Evolutionary conservation across 2,113 vertebrate species (phyloP).

Genomic region (Trichechus manatus): DNA sequence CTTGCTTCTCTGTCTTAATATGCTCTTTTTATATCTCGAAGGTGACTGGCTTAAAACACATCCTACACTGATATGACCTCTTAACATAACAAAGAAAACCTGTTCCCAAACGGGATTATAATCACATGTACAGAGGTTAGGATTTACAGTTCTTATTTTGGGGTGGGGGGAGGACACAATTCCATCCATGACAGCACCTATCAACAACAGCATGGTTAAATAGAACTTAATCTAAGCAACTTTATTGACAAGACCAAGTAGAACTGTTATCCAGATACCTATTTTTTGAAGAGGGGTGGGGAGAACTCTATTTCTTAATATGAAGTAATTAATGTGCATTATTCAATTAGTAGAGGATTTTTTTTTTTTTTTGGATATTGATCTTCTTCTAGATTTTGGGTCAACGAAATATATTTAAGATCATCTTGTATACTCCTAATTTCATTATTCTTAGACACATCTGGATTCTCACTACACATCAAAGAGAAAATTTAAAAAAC

Average conservation of each 20-base stretch:
- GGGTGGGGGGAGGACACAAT: too few species aligned
- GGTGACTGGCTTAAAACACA: not conserved
- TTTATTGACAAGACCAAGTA: not conserved
- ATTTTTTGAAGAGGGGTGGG: not conserved
- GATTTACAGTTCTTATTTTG: not conserved
- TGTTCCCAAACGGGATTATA: not conserved
- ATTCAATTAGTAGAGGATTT: not conserved
- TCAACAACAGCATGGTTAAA: not conserved
- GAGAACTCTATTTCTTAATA: not conserved
- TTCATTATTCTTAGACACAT: not conserved
- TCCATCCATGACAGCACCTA: too few species aligned
- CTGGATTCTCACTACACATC: not conserved
- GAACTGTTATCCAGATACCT: not conserved
- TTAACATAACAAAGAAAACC: not conserved
- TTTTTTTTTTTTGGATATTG: not conserved
- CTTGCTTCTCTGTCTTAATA: not conserved
- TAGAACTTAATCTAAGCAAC: not conserved
- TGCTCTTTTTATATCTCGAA: not conserved
- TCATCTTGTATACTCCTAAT: not conserved
- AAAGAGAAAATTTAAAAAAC: not conserved
- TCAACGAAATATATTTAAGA: not conserved
- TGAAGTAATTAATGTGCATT: not conserved
- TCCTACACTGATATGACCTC: not conserved
- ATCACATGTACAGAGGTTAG: not conserved
- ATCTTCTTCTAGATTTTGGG: not conserved